Percentiles rank a stretch among this genome's conserved stretches.
phyloP scores from a whole-genome alignment of 2,797 vertebrate species.

The Muraenolepis orangiensis region DNA sequence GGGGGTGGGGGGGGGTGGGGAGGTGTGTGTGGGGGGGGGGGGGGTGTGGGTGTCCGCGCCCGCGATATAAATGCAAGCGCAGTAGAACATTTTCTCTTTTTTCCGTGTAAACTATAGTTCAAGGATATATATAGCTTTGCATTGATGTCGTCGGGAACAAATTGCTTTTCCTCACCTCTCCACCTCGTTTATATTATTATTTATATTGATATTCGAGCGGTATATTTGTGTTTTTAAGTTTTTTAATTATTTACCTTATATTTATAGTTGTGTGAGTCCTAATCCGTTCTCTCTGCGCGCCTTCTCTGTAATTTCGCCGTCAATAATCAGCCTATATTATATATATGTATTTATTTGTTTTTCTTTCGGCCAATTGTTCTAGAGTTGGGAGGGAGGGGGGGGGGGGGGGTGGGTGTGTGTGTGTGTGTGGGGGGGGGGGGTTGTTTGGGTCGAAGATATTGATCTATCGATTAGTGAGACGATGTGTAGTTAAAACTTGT shows the following conservation, averaged over 20 bases:
- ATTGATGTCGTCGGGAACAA: background rate
- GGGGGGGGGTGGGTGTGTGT: no score
- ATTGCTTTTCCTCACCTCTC: background rate
- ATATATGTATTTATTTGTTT: background rate
- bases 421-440: conserved; percentile 40
- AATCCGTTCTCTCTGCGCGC: background rate
- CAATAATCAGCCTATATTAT: background rate
- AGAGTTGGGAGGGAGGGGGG: conserved; percentile 20
- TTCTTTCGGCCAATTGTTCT: background rate
- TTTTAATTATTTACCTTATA: background rate
- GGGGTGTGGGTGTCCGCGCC: no score
- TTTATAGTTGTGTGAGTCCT: background rate
- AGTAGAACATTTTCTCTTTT: background rate
- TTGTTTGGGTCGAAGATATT: conserved; percentile 52
- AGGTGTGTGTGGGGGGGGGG: no score
- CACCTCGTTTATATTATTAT: no score
- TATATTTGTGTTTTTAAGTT: background rate
- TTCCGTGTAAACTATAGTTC: background rate
- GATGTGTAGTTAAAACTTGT: conserved; percentile 37
- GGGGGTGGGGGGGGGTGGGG: no score
- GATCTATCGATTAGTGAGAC: conserved; percentile 44
- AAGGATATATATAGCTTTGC: no score
- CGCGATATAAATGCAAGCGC: no score
- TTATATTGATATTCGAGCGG: no score
- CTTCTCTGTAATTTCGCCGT: background rate